Conservation (phyloP, 2,797 vertebrate genomes). For the Pantherophis vulpinus region DNA sequence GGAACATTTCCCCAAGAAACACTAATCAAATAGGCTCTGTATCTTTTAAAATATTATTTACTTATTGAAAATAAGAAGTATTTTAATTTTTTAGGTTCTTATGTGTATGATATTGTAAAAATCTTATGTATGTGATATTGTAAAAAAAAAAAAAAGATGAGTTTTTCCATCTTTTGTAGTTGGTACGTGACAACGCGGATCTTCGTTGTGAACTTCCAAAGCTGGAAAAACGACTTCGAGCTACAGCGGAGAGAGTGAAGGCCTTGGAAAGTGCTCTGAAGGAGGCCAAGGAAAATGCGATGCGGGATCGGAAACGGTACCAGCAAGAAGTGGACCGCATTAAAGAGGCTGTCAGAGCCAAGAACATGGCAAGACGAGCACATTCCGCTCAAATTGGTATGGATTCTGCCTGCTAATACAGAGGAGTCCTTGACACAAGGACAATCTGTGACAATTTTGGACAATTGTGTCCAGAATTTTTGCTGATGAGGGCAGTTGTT, state of each 20-base stretch:
- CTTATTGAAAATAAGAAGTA: background rate
- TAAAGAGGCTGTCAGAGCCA: slow-evolving; percentile 88
- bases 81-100: background rate
- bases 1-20: background rate
- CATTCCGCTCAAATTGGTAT: slow-evolving; percentile 90
- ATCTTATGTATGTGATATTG: background rate
- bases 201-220: slow-evolving; percentile 97
- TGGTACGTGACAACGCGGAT: slow-evolving; percentile 95
- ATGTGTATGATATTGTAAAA: background rate
- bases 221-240: slow-evolving; percentile 91
- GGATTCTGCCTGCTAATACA: slow-evolving; percentile 24
- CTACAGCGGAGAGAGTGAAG: slow-evolving; percentile 90
- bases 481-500: background rate
- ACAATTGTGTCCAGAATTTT: background rate
- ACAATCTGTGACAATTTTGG: no score
- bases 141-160: no score
- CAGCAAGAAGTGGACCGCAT: slow-evolving; percentile 97
- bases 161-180: slow-evolving; percentile 60
- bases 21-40: background rate
- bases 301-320: slow-evolving; percentile 90
- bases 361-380: slow-evolving; percentile 85
- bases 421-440: background rate
- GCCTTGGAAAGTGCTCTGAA: slow-evolving; percentile 86
- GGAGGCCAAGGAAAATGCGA: slow-evolving; percentile 87
- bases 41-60: no score